Evolutionary conservation across 2,888 invertebrate genomes (phyloP).

Genomic region (Adela reaumurella): DNA sequence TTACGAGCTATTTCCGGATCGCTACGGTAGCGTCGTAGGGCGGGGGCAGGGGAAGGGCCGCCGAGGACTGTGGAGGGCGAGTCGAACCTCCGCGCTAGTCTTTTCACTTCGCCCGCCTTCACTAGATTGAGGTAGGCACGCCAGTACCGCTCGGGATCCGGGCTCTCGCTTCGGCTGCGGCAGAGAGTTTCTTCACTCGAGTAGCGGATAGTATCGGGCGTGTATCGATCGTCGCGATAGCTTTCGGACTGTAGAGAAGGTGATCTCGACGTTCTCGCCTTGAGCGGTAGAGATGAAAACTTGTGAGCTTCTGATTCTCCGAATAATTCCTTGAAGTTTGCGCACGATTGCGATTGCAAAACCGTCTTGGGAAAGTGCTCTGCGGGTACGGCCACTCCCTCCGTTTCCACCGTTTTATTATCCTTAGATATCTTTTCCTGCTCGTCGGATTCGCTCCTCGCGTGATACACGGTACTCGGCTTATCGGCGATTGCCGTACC

Average conservation of each 20-base stretch:
- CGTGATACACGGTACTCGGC: conserved; percentile 45
- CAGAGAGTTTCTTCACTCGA: conserved; percentile 65
- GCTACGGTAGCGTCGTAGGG: conserved; percentile 66
- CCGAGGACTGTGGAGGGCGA: conserved; percentile 62
- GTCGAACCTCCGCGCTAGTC: conserved; percentile 76
- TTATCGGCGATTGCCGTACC: conserved; percentile 48
- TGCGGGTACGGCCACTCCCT: conserved; percentile 19
- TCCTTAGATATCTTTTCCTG: conserved; percentile 28
- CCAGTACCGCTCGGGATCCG: conserved; percentile 68
- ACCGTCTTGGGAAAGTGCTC: conserved; percentile 16
- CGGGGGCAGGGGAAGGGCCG: conserved; percentile 25
- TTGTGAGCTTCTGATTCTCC: conserved; percentile 66
- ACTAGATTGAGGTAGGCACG: conserved; percentile 67
- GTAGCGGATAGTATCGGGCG: conserved; percentile 49
- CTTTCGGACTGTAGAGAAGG: conserved; percentile 53
- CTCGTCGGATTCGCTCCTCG: conserved; percentile 48
- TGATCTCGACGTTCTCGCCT: conserved; percentile 34
- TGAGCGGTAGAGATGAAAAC: conserved; percentile 52
- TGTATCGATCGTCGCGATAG: conserved; percentile 39
- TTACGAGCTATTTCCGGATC: conserved; percentile 72
- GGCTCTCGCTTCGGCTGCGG: conserved; percentile 70
- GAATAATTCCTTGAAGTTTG: conserved; percentile 77
- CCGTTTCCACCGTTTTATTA: conserved; percentile 16
- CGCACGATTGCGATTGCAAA: conserved; percentile 63
- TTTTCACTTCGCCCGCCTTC: conserved; percentile 73